Base-by-base conservation (phyloP, 2,888 invertebrate species). In the Ormyrus thymus region DNA sequence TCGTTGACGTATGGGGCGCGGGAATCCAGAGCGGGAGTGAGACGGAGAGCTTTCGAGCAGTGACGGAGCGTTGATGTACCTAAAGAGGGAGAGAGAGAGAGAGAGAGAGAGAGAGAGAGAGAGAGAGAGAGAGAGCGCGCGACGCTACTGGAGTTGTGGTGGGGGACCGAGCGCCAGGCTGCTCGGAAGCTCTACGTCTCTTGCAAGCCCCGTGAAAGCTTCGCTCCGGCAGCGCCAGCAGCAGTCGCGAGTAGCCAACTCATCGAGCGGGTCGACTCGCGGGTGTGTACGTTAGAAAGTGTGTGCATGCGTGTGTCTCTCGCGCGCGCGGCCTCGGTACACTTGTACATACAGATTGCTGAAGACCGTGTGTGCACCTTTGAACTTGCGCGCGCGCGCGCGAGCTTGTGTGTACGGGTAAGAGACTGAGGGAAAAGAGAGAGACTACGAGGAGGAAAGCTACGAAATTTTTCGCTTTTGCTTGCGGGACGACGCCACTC, bases 201-300 rank as follows among this genome's bases (percentile, higher is more conserved):
- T 76, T 80, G 82, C 82, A 80, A 84, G 83, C 82, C 83, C 82
- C 81, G 82, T 74, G 79, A 81, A 83, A 85, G 85, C 84, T 83
- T 79, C 79, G 83, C 79, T 83, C 55, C 45, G 64, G 64, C 65
- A 13, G 75, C 72, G 83, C 84, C 83, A 84, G 81, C 83, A 85
- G 82, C 85, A 88, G 87, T 87, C 85, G 86, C 86, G 87, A 86
- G 86, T 86, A 82, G 83, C 83, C 87, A 86, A 86, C 88, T 85
- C 86, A 83, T 83, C 86, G 88, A 88, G 87, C 84, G 88, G 86
- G 85, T 85, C 85, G 83, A 81, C 83, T 83, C 84, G 81, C 66
- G 58, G 15, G 51, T 51, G 78, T 29, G 29, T 29, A 29, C 29
- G 29, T 29, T 29, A 29, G 29, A 29, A 29, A 29, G 29, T 29